phyloP scores from a whole-genome alignment of 2,797 vertebrate genomes.

The Arctocebus calabarensis region DNA sequence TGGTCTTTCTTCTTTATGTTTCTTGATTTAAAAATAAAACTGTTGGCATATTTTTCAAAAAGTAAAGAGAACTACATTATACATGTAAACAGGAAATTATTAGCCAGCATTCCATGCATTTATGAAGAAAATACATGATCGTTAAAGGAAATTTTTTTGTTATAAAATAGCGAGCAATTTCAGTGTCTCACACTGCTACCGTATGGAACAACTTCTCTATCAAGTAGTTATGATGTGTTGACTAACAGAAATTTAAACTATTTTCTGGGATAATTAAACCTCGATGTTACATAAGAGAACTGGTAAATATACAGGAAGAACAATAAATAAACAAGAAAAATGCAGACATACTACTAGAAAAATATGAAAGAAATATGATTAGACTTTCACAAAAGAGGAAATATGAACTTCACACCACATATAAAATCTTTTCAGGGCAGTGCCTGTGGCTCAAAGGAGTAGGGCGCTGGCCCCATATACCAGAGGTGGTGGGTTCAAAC shows the following conservation, averaged over 20 bases:
- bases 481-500: too few relatives aligned
- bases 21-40: slow-evolving; percentile 4
- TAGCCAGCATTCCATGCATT: not conserved
- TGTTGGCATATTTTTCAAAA: not conserved
- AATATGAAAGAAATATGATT: not conserved
- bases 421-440: not conserved
- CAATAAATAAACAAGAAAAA: slow-evolving; percentile 33
- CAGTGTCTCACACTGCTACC: not conserved
- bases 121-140: not conserved
- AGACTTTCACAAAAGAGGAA: slow-evolving; percentile 5
- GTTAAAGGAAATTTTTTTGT: not conserved
- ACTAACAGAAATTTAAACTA: not conserved
- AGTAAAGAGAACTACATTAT: not conserved
- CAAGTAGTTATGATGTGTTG: not conserved
- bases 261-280: slow-evolving; percentile 10
- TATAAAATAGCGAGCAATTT: not conserved
- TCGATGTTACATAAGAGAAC: not conserved
- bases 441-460: too few relatives aligned
- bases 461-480: too few relatives aligned
- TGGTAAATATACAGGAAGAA: not conserved
- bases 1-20: not conserved
- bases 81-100: not conserved
- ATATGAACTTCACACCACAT: not conserved
- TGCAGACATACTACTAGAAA: not conserved
- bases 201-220: not conserved